Conservation (phyloP, 1,140 invertebrate genomes). For the Platorchestia sp. region DNA sequence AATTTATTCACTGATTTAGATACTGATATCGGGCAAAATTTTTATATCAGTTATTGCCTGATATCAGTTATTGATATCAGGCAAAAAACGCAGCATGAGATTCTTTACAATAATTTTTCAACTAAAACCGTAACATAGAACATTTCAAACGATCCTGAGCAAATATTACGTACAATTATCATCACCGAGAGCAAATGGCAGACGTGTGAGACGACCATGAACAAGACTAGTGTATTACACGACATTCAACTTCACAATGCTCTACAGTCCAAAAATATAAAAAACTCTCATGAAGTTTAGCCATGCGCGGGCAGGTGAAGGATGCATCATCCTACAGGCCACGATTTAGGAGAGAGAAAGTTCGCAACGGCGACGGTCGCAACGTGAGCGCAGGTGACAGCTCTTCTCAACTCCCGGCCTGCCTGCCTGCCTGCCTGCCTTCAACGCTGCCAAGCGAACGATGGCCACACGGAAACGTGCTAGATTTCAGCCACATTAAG, state of each 20-base stretch:
- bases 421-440: no score
- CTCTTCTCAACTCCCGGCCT: not conserved
- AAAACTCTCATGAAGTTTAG: not conserved
- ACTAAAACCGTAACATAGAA: not conserved
- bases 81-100: not conserved
- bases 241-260: not conserved
- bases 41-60: no score
- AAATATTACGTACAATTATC: not conserved
- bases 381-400: slow-evolving; percentile 4
- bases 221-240: not conserved
- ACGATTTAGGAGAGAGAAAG: slow-evolving; percentile 25
- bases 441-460: not conserved
- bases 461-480: no score
- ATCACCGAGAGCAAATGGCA: not conserved
- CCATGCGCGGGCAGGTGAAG: not conserved
- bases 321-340: slow-evolving; percentile 14
- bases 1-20: no score
- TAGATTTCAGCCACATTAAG: not conserved
- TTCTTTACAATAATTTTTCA: not conserved
- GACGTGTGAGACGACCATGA: not conserved
- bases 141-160: not conserved
- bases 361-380: not conserved
- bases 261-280: not conserved
- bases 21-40: no score
- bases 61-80: no score